Percentiles rank a stretch among this genome's conserved stretches.
These are phyloP conservation scores for Tichodroma muraria DNA, from an alignment of 2,113 vertebrate species.

Conservation along the genomic window DNA sequence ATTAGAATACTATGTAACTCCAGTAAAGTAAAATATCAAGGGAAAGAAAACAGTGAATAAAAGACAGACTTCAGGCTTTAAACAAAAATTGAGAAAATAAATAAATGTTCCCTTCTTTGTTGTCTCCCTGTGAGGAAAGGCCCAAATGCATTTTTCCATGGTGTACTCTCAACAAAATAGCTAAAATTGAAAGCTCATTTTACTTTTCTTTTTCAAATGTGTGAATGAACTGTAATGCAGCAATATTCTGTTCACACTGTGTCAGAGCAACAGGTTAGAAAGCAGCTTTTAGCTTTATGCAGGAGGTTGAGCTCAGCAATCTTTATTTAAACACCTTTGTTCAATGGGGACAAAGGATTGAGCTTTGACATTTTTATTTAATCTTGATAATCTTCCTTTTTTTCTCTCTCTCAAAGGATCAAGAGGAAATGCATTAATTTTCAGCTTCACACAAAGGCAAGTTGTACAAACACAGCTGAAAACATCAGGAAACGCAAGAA, in stretches of 20 bases:
- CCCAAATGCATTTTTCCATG: not conserved
- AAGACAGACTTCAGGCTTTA: not conserved
- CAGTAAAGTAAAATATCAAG: not conserved
- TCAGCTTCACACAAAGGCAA: slow-evolving; percentile 6
- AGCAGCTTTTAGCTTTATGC: not conserved
- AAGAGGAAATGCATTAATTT: slow-evolving; percentile 36
- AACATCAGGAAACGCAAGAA: slow-evolving; percentile 21
- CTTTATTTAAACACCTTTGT: slow-evolving; percentile 20
- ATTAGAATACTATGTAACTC: not conserved
- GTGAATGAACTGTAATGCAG: not conserved
- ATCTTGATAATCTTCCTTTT: not conserved
- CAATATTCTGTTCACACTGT: not conserved
- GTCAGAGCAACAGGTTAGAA: not conserved
- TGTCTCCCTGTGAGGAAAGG: not conserved
- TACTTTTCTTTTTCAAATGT: not conserved
- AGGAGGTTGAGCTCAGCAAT: not conserved
- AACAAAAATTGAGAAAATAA: not conserved
- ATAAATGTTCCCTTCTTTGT: not conserved
- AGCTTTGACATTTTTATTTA: slow-evolving; percentile 6
- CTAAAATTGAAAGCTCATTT: not conserved
- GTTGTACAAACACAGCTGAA: slow-evolving; percentile 53
- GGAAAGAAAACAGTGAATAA: not conserved
- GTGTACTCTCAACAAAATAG: not conserved
- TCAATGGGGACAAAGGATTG: not conserved
- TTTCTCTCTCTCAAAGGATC: not conserved